Evolutionary conservation across 2,797 vertebrate genomes (phyloP).

Genomic region (Sebastolobus alascanus): DNA sequence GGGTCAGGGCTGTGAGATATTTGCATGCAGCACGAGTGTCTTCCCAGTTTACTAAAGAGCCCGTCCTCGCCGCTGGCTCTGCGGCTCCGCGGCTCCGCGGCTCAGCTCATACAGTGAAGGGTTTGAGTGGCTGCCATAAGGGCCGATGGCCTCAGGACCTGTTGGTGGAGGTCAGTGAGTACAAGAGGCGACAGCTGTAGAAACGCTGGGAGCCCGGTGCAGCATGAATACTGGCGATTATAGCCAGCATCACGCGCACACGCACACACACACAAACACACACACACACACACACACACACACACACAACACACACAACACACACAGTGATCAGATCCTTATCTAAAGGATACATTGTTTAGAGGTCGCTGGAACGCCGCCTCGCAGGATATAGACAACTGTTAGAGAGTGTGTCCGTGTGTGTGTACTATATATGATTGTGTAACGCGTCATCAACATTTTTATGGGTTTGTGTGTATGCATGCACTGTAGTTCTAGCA

Average conservation of each 20-base stretch:
- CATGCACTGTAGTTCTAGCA: neutral
- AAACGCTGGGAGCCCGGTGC: constrained; percentile 74
- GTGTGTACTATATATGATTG: constrained; percentile 30
- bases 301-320: constrained; percentile 49
- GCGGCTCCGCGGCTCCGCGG: neutral
- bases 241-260: constrained; percentile 55
- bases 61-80: constrained; percentile 8
- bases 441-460: constrained; percentile 46
- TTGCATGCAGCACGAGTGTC: constrained; percentile 35
- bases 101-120: constrained; percentile 56
- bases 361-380: constrained; percentile 62
- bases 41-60: constrained; percentile 16
- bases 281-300: constrained; percentile 31
- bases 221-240: constrained; percentile 80
- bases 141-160: constrained; percentile 74
- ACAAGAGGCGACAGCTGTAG: constrained; percentile 82
- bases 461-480: constrained; percentile 23
- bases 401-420: constrained; percentile 66
- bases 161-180: constrained; percentile 79
- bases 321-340: constrained; percentile 79
- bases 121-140: constrained; percentile 68
- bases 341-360: constrained; percentile 85
- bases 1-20: constrained; percentile 31
- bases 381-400: constrained; percentile 75
- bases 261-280: constrained; percentile 35